A percentile compares a stretch with the other conserved stretches of the same genome.
These are phyloP conservation scores for Rhagologus leucostigma DNA, from an alignment of 2,113 vertebrate species.

Conservation along the genomic window DNA sequence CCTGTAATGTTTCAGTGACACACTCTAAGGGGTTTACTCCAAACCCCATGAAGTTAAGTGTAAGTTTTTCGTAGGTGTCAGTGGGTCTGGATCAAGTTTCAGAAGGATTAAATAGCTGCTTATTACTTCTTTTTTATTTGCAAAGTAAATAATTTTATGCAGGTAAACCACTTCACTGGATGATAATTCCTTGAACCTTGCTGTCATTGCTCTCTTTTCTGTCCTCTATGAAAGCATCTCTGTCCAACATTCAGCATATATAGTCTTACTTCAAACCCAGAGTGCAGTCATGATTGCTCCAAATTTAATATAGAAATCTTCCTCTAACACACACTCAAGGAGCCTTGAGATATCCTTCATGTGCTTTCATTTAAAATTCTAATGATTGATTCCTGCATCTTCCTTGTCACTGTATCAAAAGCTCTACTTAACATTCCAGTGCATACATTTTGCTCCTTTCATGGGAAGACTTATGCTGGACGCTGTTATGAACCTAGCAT, in stretches of 20 bases:
- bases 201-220: not conserved
- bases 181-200: not conserved
- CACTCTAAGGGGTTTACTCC: not conserved
- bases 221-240: not conserved
- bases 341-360: not conserved
- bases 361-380: not conserved
- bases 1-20: not conserved
- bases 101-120: not conserved
- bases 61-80: not conserved
- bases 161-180: not conserved
- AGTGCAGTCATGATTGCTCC: not conserved
- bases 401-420: not conserved
- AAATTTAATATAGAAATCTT: not conserved
- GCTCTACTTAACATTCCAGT: not conserved
- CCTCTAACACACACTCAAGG: rapidly evolving
- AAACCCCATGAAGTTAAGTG: not conserved
- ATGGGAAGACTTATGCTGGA: not conserved
- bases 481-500: not conserved
- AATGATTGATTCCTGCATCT: not conserved
- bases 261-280: not conserved
- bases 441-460: not conserved
- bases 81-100: not conserved
- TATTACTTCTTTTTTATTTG: not conserved
- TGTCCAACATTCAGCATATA: not conserved
- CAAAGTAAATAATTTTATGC: not conserved